Percentiles rank a stretch among this genome's conserved stretches.
Conservation (phyloP, 2,113 vertebrate species). For the Rhynchomys soricoides region DNA sequence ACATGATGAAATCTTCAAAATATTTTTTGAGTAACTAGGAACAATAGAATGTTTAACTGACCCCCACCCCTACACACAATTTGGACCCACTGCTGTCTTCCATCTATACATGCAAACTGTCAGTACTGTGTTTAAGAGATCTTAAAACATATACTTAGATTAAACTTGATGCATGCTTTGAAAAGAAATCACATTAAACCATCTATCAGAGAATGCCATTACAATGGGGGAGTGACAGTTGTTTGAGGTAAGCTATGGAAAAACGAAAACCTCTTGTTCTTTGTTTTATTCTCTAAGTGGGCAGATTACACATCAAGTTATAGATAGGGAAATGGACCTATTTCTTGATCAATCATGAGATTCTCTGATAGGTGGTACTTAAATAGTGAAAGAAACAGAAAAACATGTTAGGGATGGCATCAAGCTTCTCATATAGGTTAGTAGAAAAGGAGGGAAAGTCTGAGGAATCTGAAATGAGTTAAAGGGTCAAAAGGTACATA, state of each 20-base stretch:
- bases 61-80: not conserved
- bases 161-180: not conserved
- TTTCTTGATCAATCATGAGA: not conserved
- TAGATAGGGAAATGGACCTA: not conserved
- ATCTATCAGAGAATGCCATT: not conserved
- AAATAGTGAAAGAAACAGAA: not conserved
- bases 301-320: not conserved
- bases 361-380: not conserved
- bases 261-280: not conserved
- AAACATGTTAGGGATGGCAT: not conserved
- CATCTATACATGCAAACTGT: not conserved
- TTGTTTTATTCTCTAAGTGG: not conserved
- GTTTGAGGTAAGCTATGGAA: not conserved
- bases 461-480: not conserved
- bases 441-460: not conserved
- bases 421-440: not conserved
- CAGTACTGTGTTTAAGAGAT: not conserved
- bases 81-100: not conserved
- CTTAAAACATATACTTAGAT: not conserved
- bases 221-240: not conserved
- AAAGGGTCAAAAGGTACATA: not conserved
- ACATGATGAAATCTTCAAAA: not conserved
- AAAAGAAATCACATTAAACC: constrained; percentile 41
- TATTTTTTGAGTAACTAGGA: not conserved
- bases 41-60: not conserved